Evolutionary conservation across 2,888 invertebrate species (phyloP).

Genomic region (Heliconius ethilla): DNA sequence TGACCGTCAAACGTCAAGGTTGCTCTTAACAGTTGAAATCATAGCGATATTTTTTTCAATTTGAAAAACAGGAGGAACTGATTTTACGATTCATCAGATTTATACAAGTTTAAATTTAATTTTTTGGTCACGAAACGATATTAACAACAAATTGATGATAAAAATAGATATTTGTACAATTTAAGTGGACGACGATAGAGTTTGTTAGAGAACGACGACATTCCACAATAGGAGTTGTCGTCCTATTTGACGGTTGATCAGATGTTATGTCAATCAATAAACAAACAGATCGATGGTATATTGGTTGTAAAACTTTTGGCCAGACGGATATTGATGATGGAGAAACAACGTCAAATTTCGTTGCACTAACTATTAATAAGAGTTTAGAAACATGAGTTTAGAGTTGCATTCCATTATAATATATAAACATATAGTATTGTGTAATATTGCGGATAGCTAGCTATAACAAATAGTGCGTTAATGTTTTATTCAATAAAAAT

Average conservation of each 20-base stretch:
- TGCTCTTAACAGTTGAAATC: slow-evolving; percentile 48
- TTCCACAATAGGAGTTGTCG: slow-evolving; percentile 31
- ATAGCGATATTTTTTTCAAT: slow-evolving; percentile 41
- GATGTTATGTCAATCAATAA: slow-evolving; percentile 31
- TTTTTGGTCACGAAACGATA: neutral
- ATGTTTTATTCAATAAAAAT: slow-evolving; percentile 48
- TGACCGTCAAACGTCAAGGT: slow-evolving; percentile 55
- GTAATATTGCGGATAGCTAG: slow-evolving; percentile 31
- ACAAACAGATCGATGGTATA: slow-evolving; percentile 32
- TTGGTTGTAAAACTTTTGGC: slow-evolving; percentile 36
- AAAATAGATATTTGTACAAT: neutral
- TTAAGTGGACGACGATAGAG: neutral
- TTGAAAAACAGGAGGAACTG: slow-evolving; percentile 17
- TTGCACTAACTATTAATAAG: slow-evolving; percentile 39
- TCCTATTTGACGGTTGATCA: slow-evolving; percentile 35
- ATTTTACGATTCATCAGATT: slow-evolving; percentile 37
- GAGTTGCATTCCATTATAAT: slow-evolving; percentile 5
- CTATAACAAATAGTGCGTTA: slow-evolving; percentile 32
- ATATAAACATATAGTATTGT: slow-evolving; percentile 2
- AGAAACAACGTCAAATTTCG: slow-evolving; percentile 36
- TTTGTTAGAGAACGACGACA: slow-evolving; percentile 7
- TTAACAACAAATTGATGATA: neutral
- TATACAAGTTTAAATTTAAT: slow-evolving; percentile 23
- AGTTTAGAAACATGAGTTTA: slow-evolving; percentile 27
- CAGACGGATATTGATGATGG: slow-evolving; percentile 42